Base-by-base conservation (phyloP, 1,140 invertebrate species). In the Microplitis demolitor region DNA sequence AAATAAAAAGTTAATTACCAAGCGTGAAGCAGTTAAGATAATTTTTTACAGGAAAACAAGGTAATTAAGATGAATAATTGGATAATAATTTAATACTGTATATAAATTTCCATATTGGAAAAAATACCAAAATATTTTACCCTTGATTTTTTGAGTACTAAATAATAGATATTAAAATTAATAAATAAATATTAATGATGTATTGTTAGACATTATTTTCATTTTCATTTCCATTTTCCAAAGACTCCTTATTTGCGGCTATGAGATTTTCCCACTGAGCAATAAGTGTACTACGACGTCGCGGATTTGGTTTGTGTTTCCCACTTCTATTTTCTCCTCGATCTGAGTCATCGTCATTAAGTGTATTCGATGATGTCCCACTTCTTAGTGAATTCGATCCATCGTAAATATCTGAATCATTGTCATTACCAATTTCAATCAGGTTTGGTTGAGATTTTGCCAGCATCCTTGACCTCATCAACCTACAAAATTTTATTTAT, bases 221-320 rank as follows among this genome's bases (percentile, higher is more conserved):
- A 37, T 74, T 85, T 24, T 83, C 83, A 24, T 79, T 75, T 35
- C 77, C 79, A 64, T 80, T 83, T 60, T 84, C 82, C n/a, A 64
- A 76, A 13, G 78, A 78, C 56, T 88, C 82, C 71, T 84, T 87
- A 58, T 83, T 85, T 3, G 79, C 76, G 2, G 82, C 81, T 73
- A 89, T 89, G 62, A 85, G 71, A 71, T 83, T 88, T 75, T 89
- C 88, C 88, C 88, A 89, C 71, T 88, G 85, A 9, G 86, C 88
- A 69, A 89, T 89, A 39, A 89, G 77, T 8, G 87, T 86, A 73
- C 85, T 89, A 61, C 84, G 80, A 73, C 87, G 84, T 74, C 85
- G 80, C 64, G 82, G 82, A 72, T 82, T 81, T 24, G 82, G 79
- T 82, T 83, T 83, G 35, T 82, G 80, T 51, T 78, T 80, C 37